Base-by-base conservation (phyloP, 2,888 invertebrate species). In the Thera britannica region DNA sequence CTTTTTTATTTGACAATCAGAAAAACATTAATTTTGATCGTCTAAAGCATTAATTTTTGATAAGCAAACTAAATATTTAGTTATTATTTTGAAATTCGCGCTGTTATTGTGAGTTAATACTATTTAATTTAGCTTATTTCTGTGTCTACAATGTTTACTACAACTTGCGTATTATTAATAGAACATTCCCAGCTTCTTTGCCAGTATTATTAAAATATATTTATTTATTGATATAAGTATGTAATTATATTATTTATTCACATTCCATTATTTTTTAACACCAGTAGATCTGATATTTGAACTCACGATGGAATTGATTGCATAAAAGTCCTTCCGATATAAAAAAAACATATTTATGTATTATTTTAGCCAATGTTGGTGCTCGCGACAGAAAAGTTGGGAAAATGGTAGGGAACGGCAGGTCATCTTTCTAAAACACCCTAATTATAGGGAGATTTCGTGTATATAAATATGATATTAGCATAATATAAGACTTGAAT, bases 401-500 rank as follows among this genome's bases (percentile, higher is more conserved):
- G 34, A 62, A 59, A 62, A 67, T 75, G 73, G 75, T 81, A 81
- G 81, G 81, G 75, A 79, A 77, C 82, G 78, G 84, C 77, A 65
- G 70, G 74, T 75, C 67, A 72, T 70, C 72, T 54, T 62, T 38
- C 36, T 36, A 48, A 59, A 58, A 76, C 70, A 65, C 62, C 74
- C 74, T 75, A 72, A 72, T 54, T 36, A 5, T 54, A 76, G 75
- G 75, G 75, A 79, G 67, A 67, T 65, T 75, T 74, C 68, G 51
- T 75, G 72, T 75, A 75, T 70, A 73, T 73, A 73, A 70, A 81
- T 71, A 73, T 77, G 63, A 75, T 75, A 75, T 69, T 54, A 77
- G 77, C 77, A 79, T 86, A 83, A 81, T 81, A 79, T 88, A 87
- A 88, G 86, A 88, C 83, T 89, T 86, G 70, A 83, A 88, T 90